A percentile compares a stretch with the other conserved stretches of the same genome.
These are phyloP conservation scores for Oryzias dopingdopingensis DNA, from an alignment of 2,797 vertebrate genomes.

Conservation along the genomic window DNA sequence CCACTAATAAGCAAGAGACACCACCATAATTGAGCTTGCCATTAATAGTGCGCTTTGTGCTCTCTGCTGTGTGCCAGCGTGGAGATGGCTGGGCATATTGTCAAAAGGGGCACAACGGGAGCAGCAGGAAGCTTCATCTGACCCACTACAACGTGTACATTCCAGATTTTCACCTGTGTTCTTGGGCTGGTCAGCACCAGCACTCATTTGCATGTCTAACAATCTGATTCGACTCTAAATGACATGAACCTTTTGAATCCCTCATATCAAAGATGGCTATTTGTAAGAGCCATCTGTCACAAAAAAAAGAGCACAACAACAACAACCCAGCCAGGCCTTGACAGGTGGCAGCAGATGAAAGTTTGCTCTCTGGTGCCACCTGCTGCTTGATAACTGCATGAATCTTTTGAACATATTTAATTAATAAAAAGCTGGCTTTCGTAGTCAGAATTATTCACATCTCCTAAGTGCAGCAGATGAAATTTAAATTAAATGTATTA, in stretches of 20 bases:
- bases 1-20: too few relatives aligned
- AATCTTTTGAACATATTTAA: background rate
- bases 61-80: background rate
- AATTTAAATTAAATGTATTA: too few relatives aligned
- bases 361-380: slow-evolving; percentile 54
- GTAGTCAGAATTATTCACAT: too few relatives aligned
- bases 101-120: slow-evolving; percentile 12
- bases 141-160: background rate
- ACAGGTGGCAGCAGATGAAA: slow-evolving; percentile 28
- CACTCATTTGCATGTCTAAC: slow-evolving; percentile 3
- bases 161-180: slow-evolving; percentile 1
- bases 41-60: background rate
- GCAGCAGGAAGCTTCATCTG: background rate
- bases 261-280: slow-evolving; percentile 51
- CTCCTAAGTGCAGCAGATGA: background rate
- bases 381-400: slow-evolving; percentile 36
- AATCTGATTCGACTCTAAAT: slow-evolving; percentile 10
- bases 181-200: background rate
- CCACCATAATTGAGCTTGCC: too few relatives aligned
- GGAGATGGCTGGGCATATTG: slow-evolving; percentile 10
- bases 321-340: slow-evolving; percentile 27
- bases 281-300: slow-evolving; percentile 60
- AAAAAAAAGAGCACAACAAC: slow-evolving; percentile 34
- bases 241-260: slow-evolving; percentile 23
- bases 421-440: background rate